Conservation (phyloP, 2,797 vertebrate species). For the Margarornis squamiger region DNA sequence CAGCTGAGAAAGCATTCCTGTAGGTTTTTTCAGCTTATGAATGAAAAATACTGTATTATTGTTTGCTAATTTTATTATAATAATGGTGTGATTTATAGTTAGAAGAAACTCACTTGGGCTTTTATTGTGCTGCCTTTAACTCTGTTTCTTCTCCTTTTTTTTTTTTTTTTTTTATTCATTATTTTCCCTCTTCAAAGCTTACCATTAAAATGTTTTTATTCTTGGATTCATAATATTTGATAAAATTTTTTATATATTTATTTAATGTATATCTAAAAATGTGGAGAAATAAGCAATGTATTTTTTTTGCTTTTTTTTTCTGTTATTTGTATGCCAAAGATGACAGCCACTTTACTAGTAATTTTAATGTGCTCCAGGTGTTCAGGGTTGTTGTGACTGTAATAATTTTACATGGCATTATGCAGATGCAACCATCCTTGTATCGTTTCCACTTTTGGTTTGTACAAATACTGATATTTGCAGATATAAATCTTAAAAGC, state of each 20-base stretch:
- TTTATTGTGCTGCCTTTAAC: background rate
- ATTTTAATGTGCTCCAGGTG: background rate
- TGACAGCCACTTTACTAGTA: background rate
- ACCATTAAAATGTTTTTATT: background rate
- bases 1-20: background rate
- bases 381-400: background rate
- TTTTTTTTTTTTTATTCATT: background rate
- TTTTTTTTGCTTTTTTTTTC: fast-evolving
- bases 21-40: background rate
- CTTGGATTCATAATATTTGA: background rate
- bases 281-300: background rate
- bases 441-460: background rate
- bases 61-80: background rate
- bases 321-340: background rate
- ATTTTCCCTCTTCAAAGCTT: background rate
- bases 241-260: background rate
- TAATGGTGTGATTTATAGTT: background rate
- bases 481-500: background rate
- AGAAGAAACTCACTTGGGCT: background rate
- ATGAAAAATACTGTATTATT: background rate
- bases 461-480: background rate
- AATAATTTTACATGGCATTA: background rate
- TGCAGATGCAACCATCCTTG: background rate
- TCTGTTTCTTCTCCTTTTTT: background rate
- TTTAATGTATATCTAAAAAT: background rate